phyloP scores from a whole-genome alignment of 2,888 invertebrate genomes.

The Drosophila atripex region DNA sequence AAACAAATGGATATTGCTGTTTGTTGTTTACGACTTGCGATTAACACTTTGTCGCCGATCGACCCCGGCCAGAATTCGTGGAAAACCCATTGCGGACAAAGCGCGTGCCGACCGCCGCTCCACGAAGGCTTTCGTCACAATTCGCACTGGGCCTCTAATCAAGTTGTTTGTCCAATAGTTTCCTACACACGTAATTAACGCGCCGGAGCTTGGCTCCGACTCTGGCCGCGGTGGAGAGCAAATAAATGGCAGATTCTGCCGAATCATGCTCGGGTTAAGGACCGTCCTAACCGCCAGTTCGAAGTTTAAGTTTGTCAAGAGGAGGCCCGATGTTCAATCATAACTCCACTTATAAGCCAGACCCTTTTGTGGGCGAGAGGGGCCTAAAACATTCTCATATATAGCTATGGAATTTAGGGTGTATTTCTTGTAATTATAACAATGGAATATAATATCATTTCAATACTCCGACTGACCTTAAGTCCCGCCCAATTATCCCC shows the following conservation, averaged over 20 bases:
- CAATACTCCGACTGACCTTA: too few species aligned
- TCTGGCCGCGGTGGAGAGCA: background rate
- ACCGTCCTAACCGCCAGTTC: constrained; percentile 4
- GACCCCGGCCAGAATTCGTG: constrained; percentile 19
- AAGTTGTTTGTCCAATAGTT: constrained; percentile 74
- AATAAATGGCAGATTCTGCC: constrained; percentile 22
- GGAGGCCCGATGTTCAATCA: too few species aligned
- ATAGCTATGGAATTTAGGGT: too few species aligned
- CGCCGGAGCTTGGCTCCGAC: constrained; percentile 16
- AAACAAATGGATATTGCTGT: constrained; percentile 60
- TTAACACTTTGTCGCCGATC: constrained; percentile 49
- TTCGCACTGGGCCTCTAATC: constrained; percentile 67
- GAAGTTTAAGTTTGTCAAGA: too few species aligned
- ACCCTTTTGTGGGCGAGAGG: too few species aligned
- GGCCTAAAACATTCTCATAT: too few species aligned
- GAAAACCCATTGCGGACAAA: constrained; percentile 52
- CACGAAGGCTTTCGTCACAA: constrained; percentile 44
- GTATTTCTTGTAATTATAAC: too few species aligned
- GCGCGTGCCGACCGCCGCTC: constrained; percentile 63
- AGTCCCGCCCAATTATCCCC: too few species aligned
- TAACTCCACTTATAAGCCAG: too few species aligned
- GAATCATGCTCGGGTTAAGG: constrained; percentile 29
- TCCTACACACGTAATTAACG: constrained; percentile 68
- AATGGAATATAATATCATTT: too few species aligned
- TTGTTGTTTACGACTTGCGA: constrained; percentile 63